phyloP scores from a whole-genome alignment of 37 sponge, comb jelly and placozoan species.

The Crambe crambe region DNA sequence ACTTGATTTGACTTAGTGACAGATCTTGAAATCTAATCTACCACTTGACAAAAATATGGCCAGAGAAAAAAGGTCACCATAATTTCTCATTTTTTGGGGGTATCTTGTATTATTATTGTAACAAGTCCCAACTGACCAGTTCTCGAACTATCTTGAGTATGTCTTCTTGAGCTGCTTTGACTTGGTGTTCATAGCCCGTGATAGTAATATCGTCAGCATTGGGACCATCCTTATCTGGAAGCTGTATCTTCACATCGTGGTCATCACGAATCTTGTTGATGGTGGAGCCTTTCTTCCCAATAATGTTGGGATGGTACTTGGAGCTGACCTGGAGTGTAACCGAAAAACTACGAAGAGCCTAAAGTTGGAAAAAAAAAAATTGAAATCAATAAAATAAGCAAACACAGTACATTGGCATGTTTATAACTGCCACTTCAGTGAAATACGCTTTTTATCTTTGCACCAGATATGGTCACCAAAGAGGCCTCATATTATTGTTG shows the following conservation, averaged over 20 bases:
- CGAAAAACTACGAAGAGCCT: conserved; percentile 78
- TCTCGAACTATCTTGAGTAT: conserved; percentile 80
- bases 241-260: conserved; percentile 77
- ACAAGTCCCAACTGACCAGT: conserved; percentile 61
- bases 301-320: conserved; percentile 87
- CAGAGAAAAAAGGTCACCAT: no score
- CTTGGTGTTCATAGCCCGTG: conserved; percentile 86
- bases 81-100: no score
- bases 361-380: background rate
- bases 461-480: no score
- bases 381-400: background rate
- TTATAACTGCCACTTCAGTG: no score
- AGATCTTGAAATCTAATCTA: no score
- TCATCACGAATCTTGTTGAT: conserved; percentile 81
- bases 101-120: no score
- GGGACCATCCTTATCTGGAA: conserved; percentile 59
- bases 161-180: conserved; percentile 75
- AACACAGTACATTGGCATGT: no score
- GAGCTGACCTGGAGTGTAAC: conserved; percentile 55
- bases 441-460: no score
- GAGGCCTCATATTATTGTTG: no score
- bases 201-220: conserved; percentile 66
- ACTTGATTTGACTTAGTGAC: no score
- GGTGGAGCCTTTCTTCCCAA: conserved; percentile 79
- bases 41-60: no score